phyloP scores from a whole-genome alignment of 2,113 vertebrate species.

The Echinops telfairi region DNA sequence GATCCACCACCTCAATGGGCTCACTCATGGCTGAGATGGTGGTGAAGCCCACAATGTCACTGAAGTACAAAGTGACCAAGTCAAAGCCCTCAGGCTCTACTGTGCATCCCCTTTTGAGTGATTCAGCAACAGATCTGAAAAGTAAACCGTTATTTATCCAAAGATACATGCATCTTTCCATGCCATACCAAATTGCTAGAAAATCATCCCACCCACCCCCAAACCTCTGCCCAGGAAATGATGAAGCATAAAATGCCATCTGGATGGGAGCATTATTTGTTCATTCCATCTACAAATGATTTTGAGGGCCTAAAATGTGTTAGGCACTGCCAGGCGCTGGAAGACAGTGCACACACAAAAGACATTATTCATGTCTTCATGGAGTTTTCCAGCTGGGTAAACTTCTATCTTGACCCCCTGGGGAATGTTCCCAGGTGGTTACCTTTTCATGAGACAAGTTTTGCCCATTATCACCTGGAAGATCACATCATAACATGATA shows the following conservation, averaged over 20 bases:
- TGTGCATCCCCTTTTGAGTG: conserved; percentile 93
- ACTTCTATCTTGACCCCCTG: not conserved
- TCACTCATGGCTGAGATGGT: conserved; percentile 97
- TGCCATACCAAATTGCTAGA: conserved; percentile 35
- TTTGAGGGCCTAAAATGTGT: conserved; percentile 21
- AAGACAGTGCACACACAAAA: conserved; percentile 2
- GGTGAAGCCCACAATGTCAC: conserved; percentile 81
- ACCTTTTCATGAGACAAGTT: conserved; percentile 55
- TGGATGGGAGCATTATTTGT: not conserved
- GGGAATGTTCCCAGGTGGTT: not conserved
- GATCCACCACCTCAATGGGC: conserved; percentile 95
- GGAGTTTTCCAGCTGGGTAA: conserved; percentile 9
- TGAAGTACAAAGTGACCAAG: conserved; percentile 97
- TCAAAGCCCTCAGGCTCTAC: conserved; percentile 96
- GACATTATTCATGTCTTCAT: not conserved
- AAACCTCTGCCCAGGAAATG: conserved; percentile 51
- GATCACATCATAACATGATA: conserved; percentile 39
- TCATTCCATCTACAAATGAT: conserved; percentile 59
- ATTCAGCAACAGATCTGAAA: conserved; percentile 95
- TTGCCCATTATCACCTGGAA: conserved; percentile 29
- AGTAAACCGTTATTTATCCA: conserved; percentile 34
- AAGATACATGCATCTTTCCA: not conserved
- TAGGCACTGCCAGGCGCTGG: not conserved
- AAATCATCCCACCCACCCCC: conserved; percentile 24
- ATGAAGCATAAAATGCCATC: conserved; percentile 43